Percentiles rank a stretch among this genome's conserved stretches.
Evolutionary conservation across 2,113 vertebrate species (phyloP).

Genomic region (Phalacrocorax aristotelis): DNA sequence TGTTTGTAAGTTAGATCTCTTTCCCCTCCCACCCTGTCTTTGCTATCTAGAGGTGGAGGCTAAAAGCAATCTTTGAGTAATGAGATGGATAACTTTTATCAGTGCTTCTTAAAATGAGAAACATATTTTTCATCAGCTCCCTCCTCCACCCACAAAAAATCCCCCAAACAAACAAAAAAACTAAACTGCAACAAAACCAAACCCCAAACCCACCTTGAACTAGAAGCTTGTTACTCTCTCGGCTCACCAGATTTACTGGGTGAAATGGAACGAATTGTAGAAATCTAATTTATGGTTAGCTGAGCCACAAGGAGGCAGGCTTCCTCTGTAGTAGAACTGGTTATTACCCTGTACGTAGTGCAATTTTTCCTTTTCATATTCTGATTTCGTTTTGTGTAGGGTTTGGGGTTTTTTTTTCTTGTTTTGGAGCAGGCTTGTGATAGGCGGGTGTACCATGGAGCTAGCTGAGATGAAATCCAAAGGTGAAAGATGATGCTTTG

Average conservation of each 20-base stretch:
- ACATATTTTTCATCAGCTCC: not conserved
- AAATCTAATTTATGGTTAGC: not conserved
- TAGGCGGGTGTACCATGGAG: not conserved
- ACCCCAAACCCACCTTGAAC: not conserved
- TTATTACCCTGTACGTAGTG: not conserved
- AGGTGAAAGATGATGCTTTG: not conserved
- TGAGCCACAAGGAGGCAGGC: conserved; percentile 57
- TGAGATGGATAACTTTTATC: not conserved
- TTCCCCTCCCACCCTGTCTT: not conserved
- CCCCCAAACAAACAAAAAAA: not conserved
- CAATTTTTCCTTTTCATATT: not conserved
- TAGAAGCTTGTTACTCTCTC: not conserved
- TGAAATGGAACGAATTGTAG: not conserved
- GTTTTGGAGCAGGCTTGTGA: not conserved
- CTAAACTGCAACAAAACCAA: not conserved
- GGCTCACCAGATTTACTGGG: not conserved
- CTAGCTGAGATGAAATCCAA: not conserved
- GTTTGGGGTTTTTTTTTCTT: not conserved
- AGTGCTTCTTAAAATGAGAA: not conserved
- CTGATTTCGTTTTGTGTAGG: not conserved
- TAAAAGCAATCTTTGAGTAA: not conserved
- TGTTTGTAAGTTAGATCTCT: not conserved
- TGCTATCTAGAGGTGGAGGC: not conserved
- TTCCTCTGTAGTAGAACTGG: not conserved
- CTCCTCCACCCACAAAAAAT: fast-evolving